Evolutionary conservation across 92 coral and sea anemone species (phyloP), one percentile per base, ranked within the genome.

Genomic region (Parazoanthus darwini): DNA sequence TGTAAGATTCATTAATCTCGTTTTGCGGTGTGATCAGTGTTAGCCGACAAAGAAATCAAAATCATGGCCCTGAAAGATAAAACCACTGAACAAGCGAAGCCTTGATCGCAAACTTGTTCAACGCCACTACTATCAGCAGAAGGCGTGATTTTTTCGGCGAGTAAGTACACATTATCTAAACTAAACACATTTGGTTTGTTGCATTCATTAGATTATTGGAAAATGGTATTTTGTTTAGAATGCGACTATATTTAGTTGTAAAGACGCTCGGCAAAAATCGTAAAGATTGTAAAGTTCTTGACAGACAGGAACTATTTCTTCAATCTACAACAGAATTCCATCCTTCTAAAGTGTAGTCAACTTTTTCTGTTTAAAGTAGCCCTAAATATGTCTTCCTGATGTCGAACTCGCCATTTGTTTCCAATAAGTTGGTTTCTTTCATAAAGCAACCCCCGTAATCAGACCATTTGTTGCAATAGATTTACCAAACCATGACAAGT

Each of bases 1-100:
- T 82, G 87, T 35, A 84, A 84, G 54, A 71, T 84, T 84, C 87
- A 84, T 84, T 84, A 65, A 84, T 46, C 23, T n/a, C 66, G 5
- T n/a, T 82, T 63, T 65, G 15, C n/a, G 42, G 11, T 82, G 50
- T 82, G 25, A 42, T 84, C 59, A 84, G 44, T 33, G 67, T 73
- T 71, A 14, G 18, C 25, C 22, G 87, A 68, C 65, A 16, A 84
- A 46, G 78, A 84, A 84, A 84, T 68, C 66, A 84, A 71, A 84
- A 43, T 36, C 77, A 68, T 71, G 76, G 74, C 36, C 54, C 50
- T 68, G 76, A n/a, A 82, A 84, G 78, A 44, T 18, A 16, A 68
- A 84, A 70, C 39, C 66, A 84, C 26, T 70, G 65, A 84, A 71
- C 38, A 70, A 68, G 78, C 42, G 74, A 44, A 68, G n/a, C 48